phyloP scores from a whole-genome alignment of 2,113 vertebrate genomes.

The Aptenodytes forsteri region DNA sequence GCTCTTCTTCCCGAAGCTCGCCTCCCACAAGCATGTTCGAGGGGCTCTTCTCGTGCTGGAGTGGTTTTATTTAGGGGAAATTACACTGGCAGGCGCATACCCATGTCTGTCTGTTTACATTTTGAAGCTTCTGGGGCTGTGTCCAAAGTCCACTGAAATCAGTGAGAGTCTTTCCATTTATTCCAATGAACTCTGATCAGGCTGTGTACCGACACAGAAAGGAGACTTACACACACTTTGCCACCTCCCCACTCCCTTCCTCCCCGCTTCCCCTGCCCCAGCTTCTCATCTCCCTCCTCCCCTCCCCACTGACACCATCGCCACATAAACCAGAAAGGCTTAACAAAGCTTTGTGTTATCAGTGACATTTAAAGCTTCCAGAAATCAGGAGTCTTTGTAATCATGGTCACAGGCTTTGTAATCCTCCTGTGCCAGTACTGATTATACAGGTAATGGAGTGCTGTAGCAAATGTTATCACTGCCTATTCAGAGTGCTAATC shows the following conservation, averaged over 20 bases:
- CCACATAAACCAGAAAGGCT: neutral
- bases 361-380: slow-evolving; percentile 18
- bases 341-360: neutral
- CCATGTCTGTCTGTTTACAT: neutral
- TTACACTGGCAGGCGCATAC: neutral
- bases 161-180: neutral
- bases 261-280: rapidly evolving
- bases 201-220: neutral
- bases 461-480: neutral
- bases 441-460: slow-evolving; percentile 17
- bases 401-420: neutral
- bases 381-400: neutral
- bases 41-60: neutral
- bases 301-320: neutral
- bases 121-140: neutral
- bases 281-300: neutral
- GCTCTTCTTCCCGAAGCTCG: neutral
- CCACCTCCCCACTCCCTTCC: neutral
- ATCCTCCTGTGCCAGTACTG: neutral
- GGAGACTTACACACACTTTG: neutral
- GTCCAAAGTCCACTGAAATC: slow-evolving; percentile 28
- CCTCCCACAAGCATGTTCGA: neutral
- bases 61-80: neutral
- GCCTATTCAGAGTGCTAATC: neutral
- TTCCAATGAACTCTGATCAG: neutral